Conservation (phyloP, 2,888 invertebrate genomes). For the Idaea aversata region DNA sequence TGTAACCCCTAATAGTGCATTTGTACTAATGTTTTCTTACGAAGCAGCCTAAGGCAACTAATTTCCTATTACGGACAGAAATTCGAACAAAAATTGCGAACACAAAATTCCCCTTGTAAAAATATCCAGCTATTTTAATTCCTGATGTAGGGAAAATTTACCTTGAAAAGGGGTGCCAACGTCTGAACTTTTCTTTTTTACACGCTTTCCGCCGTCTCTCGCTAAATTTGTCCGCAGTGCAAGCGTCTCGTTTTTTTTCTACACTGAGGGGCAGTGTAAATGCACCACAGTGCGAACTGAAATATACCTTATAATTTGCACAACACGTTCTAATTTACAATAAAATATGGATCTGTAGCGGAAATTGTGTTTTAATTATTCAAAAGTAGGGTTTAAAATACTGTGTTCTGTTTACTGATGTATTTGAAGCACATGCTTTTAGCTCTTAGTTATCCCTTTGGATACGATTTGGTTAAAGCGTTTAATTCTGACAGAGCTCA, state of each 20-base stretch:
- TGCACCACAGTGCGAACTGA: constrained; percentile 45
- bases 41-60: no score
- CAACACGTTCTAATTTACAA: constrained; percentile 31
- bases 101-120: constrained; percentile 26
- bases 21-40: no score
- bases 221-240: constrained; percentile 65
- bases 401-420: constrained; percentile 26
- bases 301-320: constrained; percentile 39
- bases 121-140: constrained; percentile 42
- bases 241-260: constrained; percentile 36
- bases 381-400: constrained; percentile 32
- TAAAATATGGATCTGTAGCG: constrained; percentile 9
- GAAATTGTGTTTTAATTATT: constrained; percentile 34
- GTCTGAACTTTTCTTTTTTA: constrained; percentile 46
- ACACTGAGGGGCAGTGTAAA: constrained; percentile 31
- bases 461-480: constrained; percentile 51
- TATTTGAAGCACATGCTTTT: constrained; percentile 37
- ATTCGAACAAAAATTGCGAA: constrained; percentile 10
- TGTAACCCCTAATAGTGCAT: no score
- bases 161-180: constrained; percentile 52
- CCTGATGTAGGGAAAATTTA: constrained; percentile 43
- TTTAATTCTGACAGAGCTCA: constrained; percentile 47
- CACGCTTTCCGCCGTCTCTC: constrained; percentile 49
- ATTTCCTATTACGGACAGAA: no score
- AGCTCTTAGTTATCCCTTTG: constrained; percentile 44